Base-by-base conservation (phyloP, 2,113 vertebrate genomes). In the Strix aluco region DNA sequence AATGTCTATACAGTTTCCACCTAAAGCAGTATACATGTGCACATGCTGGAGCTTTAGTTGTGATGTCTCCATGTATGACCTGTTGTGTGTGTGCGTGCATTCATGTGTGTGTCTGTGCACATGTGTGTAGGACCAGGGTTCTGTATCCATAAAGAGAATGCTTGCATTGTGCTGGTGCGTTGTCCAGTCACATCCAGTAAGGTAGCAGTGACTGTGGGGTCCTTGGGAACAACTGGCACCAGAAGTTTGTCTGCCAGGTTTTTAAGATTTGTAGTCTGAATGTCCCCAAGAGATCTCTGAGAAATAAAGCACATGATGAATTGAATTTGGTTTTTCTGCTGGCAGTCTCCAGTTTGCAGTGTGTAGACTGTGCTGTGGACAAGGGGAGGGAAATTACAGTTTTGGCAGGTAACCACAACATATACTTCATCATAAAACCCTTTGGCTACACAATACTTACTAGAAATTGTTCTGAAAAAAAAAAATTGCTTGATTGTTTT, bases 61-160 rank as follows among this genome's bases (percentile, higher is more conserved):
- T 1, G 2, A 21, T 29, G 13, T 29, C 9, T 57, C 21, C 29
- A 73, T 3, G 3, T 30, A 10, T 9, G 34, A 36, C 11, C 15
- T 8, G 15, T 4, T 22, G 46, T 6, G 25, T 81, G 27, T 2
- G 0, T 3, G 4, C 2, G 1, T 58, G 26, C 5, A 8, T 38
- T 18, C 9, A 1, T n/a, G 22, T 3, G 4, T 34, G 34, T 15
- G 13, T 13, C 4, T 13, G 5, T 5, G 2, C 22, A 5, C 1
- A 2, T 1, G 1, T 34, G 42, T 19, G 18, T 32, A 72, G 55
- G 22, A n/a, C 25, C 10, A 29, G 42, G 5, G 14, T 11, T 11
- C 1, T 4, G 19, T 5, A 32, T 8, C 47, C 15, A 1, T 1
- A 25, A 1, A 10, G 10, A n/a, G 16, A 78, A 20, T 0, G 0